Evolutionary conservation across 2,797 vertebrate genomes (phyloP).

Genomic region (Cossypha caffra): DNA sequence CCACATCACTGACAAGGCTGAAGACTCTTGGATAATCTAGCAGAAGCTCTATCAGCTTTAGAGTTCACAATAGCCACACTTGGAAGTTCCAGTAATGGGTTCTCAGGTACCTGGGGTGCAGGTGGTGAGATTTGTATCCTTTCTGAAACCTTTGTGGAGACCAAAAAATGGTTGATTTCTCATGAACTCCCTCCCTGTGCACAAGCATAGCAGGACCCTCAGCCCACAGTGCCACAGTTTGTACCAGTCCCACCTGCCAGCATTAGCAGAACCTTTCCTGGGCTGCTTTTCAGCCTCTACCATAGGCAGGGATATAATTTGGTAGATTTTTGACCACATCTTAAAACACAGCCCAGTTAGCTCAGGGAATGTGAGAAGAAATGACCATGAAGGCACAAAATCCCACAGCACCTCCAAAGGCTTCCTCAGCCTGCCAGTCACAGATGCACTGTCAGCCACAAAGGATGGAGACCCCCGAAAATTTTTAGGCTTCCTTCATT

Average conservation of each 20-base stretch:
- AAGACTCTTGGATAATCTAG: not conserved
- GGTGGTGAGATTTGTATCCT: not conserved
- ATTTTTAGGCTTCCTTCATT: not conserved
- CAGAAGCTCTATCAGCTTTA: not conserved
- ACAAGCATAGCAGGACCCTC: not conserved
- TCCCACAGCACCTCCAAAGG: not conserved
- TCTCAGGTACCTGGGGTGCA: not conserved
- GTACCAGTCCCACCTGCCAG: not conserved
- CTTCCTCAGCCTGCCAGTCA: not conserved
- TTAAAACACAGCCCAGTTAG: not conserved
- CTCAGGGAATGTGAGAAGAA: not conserved
- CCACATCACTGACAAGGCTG: not conserved
- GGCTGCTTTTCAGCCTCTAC: not conserved
- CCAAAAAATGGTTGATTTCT: not conserved
- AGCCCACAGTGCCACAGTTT: not conserved
- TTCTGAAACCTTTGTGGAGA: not conserved
- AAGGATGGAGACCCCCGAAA: not conserved
- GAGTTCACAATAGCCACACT: not conserved
- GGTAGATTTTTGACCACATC: not conserved
- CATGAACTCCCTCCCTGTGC: not conserved
- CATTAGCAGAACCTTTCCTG: rapidly evolving
- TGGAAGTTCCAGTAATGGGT: not conserved
- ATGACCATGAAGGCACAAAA: not conserved
- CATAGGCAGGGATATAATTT: not conserved
- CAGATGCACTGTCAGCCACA: not conserved